Evolutionary conservation across 2,888 invertebrate species (phyloP).

Genomic region (Drosophila putrida): DNA sequence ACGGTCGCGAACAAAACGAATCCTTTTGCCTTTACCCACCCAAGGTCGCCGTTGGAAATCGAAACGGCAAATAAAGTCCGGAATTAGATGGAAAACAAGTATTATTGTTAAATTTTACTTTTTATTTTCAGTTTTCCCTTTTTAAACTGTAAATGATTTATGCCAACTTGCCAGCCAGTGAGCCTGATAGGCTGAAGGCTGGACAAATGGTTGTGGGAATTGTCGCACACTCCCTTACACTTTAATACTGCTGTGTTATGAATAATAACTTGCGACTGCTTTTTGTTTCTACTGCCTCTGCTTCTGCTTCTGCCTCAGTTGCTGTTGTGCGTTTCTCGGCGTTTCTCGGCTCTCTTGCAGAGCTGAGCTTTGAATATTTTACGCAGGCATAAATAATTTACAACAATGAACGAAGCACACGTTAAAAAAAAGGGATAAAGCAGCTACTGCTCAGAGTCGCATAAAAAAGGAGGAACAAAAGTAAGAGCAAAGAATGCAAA

Average conservation of each 20-base stretch:
- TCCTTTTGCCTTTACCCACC: slow-evolving; percentile 49
- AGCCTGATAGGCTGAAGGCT: slow-evolving; percentile 21
- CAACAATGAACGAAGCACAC: slow-evolving; percentile 77
- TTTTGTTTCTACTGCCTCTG: slow-evolving; percentile 43
- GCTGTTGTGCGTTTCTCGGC: slow-evolving; percentile 61
- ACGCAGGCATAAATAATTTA: slow-evolving; percentile 82
- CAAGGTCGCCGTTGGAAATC: slow-evolving; percentile 50
- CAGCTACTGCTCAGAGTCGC: slow-evolving; percentile 29
- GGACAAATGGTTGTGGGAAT: slow-evolving; percentile 78
- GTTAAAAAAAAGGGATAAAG: slow-evolving; percentile 77
- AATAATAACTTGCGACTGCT: slow-evolving; percentile 82
- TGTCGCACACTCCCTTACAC: slow-evolving; percentile 79
- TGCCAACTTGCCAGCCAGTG: slow-evolving; percentile 64
- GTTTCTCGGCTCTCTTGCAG: slow-evolving; percentile 44
- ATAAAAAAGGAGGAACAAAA: slow-evolving; percentile 63
- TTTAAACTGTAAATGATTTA: slow-evolving; percentile 73
- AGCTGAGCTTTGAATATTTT: slow-evolving; percentile 79
- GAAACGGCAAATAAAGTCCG: slow-evolving; percentile 69
- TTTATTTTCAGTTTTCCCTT: slow-evolving; percentile 16
- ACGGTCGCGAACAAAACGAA: slow-evolving; percentile 41
- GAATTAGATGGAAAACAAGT: slow-evolving; percentile 61
- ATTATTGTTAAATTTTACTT: slow-evolving; percentile 71
- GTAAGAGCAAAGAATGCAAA: slow-evolving; percentile 61
- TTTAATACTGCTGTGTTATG: slow-evolving; percentile 83
- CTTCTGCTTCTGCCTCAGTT: slow-evolving; percentile 14